Evolutionary conservation across 2,888 invertebrate species (phyloP).

Genomic region (Drosophila hawaiiensis): DNA sequence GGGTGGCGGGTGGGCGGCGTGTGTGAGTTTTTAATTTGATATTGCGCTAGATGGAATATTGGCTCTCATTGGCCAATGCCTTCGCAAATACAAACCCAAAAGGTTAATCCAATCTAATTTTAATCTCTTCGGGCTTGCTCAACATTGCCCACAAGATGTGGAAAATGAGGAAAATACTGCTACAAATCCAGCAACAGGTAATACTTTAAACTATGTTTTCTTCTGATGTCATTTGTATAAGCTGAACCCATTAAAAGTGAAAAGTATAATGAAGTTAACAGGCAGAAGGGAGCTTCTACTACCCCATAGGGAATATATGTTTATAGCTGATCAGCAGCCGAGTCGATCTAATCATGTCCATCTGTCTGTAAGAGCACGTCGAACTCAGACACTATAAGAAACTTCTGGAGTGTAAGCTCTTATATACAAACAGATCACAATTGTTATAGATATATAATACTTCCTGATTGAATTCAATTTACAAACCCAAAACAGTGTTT

Average conservation of each 20-base stretch:
- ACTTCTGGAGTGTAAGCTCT: too few species aligned
- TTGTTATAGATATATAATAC: too few species aligned
- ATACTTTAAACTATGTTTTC: not conserved
- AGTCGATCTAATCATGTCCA: not conserved
- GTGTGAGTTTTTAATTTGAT: slow-evolving; percentile 29
- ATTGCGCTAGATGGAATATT: slow-evolving; percentile 5
- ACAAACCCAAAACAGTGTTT: too few species aligned
- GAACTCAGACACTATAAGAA: too few species aligned
- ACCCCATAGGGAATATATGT: too few species aligned
- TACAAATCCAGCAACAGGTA: not conserved
- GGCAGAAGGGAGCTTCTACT: too few species aligned
- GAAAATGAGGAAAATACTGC: not conserved
- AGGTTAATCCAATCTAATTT: not conserved
- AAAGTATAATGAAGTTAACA: not conserved
- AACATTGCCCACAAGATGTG: not conserved
- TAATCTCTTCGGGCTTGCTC: not conserved
- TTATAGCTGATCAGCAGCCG: too few species aligned
- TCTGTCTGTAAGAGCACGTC: too few species aligned
- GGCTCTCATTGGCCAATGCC: not conserved
- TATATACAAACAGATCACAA: too few species aligned
- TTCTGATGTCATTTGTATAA: not conserved
- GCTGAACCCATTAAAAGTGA: not conserved
- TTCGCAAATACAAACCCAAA: not conserved
- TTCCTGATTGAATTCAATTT: too few species aligned
- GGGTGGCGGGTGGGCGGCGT: not conserved